phyloP scores from a whole-genome alignment of 2,113 vertebrate genomes.

The Prunella himalayana region DNA sequence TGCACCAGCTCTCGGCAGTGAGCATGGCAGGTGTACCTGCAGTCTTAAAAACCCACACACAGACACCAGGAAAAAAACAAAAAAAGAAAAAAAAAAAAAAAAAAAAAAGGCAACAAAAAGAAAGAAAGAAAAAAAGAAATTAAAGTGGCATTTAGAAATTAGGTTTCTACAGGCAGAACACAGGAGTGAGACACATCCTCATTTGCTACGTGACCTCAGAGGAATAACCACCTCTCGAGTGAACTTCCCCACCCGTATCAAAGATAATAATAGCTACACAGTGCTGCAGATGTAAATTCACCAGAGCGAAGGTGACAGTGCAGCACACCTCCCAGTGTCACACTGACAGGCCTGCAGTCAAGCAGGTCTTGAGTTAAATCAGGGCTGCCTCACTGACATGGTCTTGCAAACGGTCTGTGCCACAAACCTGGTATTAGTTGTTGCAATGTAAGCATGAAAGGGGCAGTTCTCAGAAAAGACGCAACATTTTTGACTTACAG shows the following conservation, averaged over 20 bases:
- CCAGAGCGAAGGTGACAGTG: neutral
- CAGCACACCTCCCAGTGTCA: neutral
- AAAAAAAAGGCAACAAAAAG: too few relatives aligned
- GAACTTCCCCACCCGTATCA: neutral
- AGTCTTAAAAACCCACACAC: slow-evolving; percentile 61
- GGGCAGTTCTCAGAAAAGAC: neutral
- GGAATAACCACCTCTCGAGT: neutral
- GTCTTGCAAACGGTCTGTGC: neutral
- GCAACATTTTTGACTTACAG: neutral
- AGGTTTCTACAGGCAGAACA: neutral
- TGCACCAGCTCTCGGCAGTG: slow-evolving; percentile 73
- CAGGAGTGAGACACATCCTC: neutral
- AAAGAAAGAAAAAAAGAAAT: rapidly evolving
- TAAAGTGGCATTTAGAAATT: neutral
- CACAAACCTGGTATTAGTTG: neutral
- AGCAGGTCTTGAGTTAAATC: neutral
- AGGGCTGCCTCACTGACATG: neutral
- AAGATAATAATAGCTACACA: neutral
- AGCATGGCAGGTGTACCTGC: slow-evolving; percentile 71
- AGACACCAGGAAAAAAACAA: neutral
- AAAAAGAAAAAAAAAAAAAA: rapidly evolving
- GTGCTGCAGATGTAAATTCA: neutral
- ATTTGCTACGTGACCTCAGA: neutral
- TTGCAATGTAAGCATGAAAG: neutral
- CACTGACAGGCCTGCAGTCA: neutral